Evolutionary conservation across 1,140 invertebrate genomes (phyloP).

Genomic region (Bombus confusus): DNA sequence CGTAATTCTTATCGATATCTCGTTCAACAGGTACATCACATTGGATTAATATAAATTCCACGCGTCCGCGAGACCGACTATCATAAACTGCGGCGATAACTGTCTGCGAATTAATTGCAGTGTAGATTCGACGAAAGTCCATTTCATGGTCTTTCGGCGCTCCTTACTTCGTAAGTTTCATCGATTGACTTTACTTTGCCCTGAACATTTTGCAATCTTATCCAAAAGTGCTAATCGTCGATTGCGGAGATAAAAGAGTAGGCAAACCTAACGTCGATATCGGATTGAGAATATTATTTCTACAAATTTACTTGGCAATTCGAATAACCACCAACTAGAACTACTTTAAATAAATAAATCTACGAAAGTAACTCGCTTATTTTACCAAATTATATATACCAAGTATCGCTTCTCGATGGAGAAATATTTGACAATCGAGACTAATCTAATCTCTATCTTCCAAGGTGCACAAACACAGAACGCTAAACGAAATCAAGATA

Average conservation of each 20-base stretch:
- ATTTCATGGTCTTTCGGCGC: not conserved
- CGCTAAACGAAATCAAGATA: not conserved
- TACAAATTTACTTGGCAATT: too few species aligned
- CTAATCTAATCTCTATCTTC: too few species aligned
- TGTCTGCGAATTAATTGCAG: not conserved
- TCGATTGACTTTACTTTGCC: not conserved
- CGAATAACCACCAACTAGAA: too few species aligned
- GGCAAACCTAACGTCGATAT: too few species aligned
- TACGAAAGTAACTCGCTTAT: too few species aligned
- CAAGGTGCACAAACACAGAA: too few species aligned
- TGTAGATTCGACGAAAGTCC: not conserved
- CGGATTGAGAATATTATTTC: too few species aligned
- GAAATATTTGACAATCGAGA: too few species aligned
- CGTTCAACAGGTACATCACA: not conserved
- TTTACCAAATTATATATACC: too few species aligned
- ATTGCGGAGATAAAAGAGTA: not conserved
- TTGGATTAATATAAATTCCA: not conserved
- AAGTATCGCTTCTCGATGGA: too few species aligned
- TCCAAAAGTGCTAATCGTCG: not conserved
- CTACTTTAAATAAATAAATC: too few species aligned
- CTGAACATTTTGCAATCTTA: too few species aligned
- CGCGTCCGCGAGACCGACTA: not conserved
- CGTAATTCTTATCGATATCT: conserved; percentile 1
- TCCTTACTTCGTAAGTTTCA: not conserved
- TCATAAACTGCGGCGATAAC: not conserved